A percentile compares a stretch with the other conserved stretches of the same genome.
These are phyloP conservation scores for Periphyllus acericola DNA, from an alignment of 2,888 invertebrate species.

Conservation along the genomic window DNA sequence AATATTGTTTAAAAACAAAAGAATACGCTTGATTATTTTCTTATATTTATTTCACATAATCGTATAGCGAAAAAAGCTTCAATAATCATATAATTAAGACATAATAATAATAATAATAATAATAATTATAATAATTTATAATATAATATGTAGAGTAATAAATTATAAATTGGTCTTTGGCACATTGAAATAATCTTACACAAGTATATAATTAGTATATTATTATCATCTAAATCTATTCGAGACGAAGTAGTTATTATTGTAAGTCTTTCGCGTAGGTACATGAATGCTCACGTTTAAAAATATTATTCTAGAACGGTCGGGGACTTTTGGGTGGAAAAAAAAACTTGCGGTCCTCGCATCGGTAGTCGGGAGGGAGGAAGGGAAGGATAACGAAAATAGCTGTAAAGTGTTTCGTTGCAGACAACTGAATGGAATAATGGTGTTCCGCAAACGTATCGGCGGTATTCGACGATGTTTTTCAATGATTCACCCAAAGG, in stretches of 20 bases:
- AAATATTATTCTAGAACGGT: not conserved
- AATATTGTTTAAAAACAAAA: not conserved
- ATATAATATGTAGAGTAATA: slow-evolving; percentile 35
- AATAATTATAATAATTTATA: too few species aligned
- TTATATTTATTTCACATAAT: slow-evolving; percentile 44
- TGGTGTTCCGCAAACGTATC: not conserved
- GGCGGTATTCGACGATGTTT: not conserved
- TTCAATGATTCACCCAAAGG: not conserved
- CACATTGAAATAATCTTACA: slow-evolving; percentile 49
- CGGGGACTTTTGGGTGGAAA: not conserved
- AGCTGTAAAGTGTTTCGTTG: too few species aligned
- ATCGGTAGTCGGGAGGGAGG: too few species aligned
- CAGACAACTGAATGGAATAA: too few species aligned
- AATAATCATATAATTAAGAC: slow-evolving; percentile 25
- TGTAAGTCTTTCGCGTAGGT: slow-evolving; percentile 43
- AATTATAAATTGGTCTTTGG: slow-evolving; percentile 58
- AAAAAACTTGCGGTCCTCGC: not conserved
- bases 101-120: slow-evolving; percentile 3
- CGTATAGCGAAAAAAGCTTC: slow-evolving; percentile 40
- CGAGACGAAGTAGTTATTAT: slow-evolving; percentile 6
- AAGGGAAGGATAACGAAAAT: too few species aligned
- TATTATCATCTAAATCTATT: slow-evolving; percentile 40
- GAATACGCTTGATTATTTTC: not conserved
- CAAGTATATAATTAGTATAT: slow-evolving; percentile 23
- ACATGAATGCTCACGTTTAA: slow-evolving; percentile 1